A percentile compares a stretch with the other conserved stretches of the same genome.
Evolutionary conservation across 64 coral and sea anemone species (phyloP).

Genomic region (Anthopleura sola): DNA sequence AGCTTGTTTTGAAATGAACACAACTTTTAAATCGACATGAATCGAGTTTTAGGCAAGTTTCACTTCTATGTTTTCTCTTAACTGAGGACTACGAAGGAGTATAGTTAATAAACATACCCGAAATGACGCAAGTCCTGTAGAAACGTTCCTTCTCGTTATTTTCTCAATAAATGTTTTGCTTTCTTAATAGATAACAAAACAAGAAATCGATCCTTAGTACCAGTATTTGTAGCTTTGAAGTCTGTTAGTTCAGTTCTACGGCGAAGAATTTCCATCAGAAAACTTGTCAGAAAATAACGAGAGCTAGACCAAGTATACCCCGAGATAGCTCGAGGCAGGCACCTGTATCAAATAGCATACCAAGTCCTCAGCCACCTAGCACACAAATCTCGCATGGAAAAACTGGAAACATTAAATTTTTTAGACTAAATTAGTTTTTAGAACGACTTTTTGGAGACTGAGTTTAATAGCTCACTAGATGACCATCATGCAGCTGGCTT

Average conservation of each 20-base stretch:
- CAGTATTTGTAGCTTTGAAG: background rate
- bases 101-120: background rate
- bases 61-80: too few species aligned
- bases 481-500: background rate
- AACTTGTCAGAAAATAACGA: too few species aligned
- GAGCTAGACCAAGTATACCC: background rate
- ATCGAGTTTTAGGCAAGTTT: background rate
- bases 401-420: background rate
- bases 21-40: background rate
- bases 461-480: background rate
- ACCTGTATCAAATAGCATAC: slow-evolving; percentile 3
- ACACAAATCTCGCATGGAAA: background rate
- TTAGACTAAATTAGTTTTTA: background rate
- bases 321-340: background rate
- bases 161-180: background rate
- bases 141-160: background rate
- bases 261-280: background rate
- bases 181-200: background rate
- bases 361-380: background rate
- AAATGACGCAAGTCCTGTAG: background rate
- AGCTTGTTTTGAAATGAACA: background rate
- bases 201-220: background rate
- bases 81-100: background rate
- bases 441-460: background rate
- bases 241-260: background rate